Evolutionary conservation across 2,797 vertebrate genomes (phyloP).

Genomic region (Hippoglossus hippoglossus): DNA sequence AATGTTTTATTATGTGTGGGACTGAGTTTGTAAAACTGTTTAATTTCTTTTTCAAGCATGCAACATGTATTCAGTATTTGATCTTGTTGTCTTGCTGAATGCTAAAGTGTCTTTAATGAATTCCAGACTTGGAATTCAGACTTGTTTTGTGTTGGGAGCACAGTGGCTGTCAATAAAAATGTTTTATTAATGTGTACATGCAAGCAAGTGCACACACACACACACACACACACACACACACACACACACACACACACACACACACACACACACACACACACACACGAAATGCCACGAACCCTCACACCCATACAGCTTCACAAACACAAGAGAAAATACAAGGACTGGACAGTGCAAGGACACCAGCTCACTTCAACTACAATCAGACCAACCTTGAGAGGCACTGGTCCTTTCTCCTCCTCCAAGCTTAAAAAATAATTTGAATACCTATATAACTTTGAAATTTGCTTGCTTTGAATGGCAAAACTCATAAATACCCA

Average conservation of each 20-base stretch:
- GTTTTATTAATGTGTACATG: slow-evolving; percentile 54
- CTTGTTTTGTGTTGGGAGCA: slow-evolving; percentile 60
- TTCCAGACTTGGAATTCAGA: slow-evolving; percentile 61
- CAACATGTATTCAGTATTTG: slow-evolving; percentile 62
- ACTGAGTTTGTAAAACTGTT: slow-evolving; percentile 40
- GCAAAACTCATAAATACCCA: slow-evolving; percentile 70
- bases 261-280: slow-evolving; percentile 13
- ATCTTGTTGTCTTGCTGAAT: slow-evolving; percentile 67
- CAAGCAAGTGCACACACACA: slow-evolving; percentile 38
- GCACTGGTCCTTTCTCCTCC: slow-evolving; percentile 74
- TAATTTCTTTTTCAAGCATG: slow-evolving; percentile 47
- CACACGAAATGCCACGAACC: slow-evolving; percentile 8
- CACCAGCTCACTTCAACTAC: slow-evolving; percentile 74
- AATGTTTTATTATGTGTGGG: slow-evolving; percentile 50
- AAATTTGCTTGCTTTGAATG: slow-evolving; percentile 72
- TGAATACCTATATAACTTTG: slow-evolving; percentile 72
- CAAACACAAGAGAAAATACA: slow-evolving; percentile 72
- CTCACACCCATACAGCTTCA: slow-evolving; percentile 44
- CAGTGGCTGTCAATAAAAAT: slow-evolving; percentile 62
- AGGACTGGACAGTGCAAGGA: slow-evolving; percentile 81
- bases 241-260: slow-evolving; percentile 44
- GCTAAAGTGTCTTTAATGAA: slow-evolving; percentile 66
- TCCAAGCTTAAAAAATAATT: slow-evolving; percentile 72
- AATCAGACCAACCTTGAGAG: slow-evolving; percentile 79
- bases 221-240: slow-evolving; percentile 36